phyloP scores from a whole-genome alignment of 2,888 invertebrate genomes.

The Xestoiulus laeticollis region DNA sequence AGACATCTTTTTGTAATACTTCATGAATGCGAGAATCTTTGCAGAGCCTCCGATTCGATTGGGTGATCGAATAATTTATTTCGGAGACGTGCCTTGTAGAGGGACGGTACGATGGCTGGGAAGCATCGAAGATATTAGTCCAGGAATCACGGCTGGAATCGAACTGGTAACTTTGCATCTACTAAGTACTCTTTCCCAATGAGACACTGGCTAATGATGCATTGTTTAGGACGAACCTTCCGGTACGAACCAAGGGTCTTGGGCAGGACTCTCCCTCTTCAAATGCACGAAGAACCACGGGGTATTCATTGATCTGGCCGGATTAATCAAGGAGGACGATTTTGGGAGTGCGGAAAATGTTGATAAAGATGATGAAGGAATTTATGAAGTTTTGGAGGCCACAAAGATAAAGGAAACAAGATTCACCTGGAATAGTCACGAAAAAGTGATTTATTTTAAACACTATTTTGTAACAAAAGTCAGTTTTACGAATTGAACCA shows the following conservation, averaged over 20 bases:
- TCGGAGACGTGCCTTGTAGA: conserved; percentile 67
- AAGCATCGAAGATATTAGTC: conserved; percentile 64
- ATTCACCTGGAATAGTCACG: too few species aligned
- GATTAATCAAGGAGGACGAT: conserved; percentile 66
- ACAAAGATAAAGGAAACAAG: too few species aligned
- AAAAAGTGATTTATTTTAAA: too few species aligned
- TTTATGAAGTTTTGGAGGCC: neutral
- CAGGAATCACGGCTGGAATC: conserved; percentile 67
- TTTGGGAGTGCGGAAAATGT: conserved; percentile 58
- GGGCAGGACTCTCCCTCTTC: conserved; percentile 67
- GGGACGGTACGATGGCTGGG: conserved; percentile 69
- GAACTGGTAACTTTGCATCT: conserved; percentile 67
- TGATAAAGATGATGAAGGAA: neutral
- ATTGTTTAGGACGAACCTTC: conserved; percentile 66
- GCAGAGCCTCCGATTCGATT: conserved; percentile 60
- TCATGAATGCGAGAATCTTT: neutral
- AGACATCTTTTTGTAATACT: too few species aligned
- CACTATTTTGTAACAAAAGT: too few species aligned
- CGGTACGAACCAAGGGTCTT: conserved; percentile 68
- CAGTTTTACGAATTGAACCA: too few species aligned
- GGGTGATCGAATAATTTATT: conserved; percentile 68
- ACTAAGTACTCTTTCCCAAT: too few species aligned
- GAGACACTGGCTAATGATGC: neutral
- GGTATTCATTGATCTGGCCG: conserved; percentile 66
- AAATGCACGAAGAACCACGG: conserved; percentile 66